phyloP scores from a whole-genome alignment of 1,140 invertebrate species.

The Spodoptera litura region DNA sequence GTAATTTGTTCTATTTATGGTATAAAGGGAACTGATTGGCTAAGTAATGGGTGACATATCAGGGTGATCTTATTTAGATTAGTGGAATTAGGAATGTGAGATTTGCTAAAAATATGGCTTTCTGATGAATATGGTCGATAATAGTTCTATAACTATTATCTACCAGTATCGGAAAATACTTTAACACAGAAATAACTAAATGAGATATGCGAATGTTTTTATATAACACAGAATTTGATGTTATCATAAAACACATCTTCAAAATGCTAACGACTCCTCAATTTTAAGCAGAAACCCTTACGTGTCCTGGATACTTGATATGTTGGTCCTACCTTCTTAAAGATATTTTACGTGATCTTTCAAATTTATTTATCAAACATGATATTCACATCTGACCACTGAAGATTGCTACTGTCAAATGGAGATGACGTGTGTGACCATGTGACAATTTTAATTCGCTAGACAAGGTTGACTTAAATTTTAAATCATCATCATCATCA shows the following conservation, averaged over 20 bases:
- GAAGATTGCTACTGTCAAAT: slow-evolving; percentile 16
- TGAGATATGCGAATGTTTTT: not conserved
- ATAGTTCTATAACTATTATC: too few species aligned
- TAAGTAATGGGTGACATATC: too few species aligned
- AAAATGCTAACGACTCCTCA: slow-evolving; percentile 10
- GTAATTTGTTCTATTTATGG: not conserved
- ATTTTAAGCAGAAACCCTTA: slow-evolving; percentile 18
- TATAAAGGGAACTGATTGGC: too few species aligned
- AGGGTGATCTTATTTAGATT: too few species aligned
- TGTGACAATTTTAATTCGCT: slow-evolving; percentile 2
- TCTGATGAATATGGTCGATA: too few species aligned
- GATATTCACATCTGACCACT: slow-evolving; percentile 36
- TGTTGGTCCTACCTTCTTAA: not conserved
- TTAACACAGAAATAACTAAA: not conserved
- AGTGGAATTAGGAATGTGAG: too few species aligned
- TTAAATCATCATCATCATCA: too few species aligned
- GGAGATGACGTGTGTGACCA: slow-evolving; percentile 21
- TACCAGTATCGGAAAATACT: not conserved
- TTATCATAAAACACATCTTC: not conserved
- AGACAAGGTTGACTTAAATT: too few species aligned
- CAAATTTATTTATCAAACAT: slow-evolving; percentile 22
- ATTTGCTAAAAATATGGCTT: too few species aligned
- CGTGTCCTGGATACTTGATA: not conserved
- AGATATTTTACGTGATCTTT: slow-evolving; percentile 21
- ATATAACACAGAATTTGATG: not conserved